These are phyloP conservation scores for Channallabes apus DNA, from an alignment of 2,797 vertebrate genomes.

Conservation along the genomic window DNA sequence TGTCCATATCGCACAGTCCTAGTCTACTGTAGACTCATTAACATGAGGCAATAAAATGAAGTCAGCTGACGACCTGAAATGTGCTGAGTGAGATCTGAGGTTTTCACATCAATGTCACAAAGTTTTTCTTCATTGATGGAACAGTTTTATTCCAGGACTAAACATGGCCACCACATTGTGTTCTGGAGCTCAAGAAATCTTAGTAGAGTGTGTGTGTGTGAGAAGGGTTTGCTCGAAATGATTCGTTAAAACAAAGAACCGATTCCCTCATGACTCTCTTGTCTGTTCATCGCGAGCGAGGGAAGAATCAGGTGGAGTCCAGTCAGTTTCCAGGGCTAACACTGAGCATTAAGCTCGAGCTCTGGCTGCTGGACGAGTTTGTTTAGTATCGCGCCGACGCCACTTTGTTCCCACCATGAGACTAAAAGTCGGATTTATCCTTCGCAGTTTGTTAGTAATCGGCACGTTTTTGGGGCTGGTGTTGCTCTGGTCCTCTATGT, in stretches of 20 bases:
- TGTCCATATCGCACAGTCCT: no score
- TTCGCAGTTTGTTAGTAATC: conserved; percentile 83
- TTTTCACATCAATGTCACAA: no score
- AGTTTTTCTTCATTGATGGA: no score
- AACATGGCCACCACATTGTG: no score
- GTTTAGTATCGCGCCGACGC: not conserved
- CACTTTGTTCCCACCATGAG: conserved; percentile 75
- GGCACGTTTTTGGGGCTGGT: conserved; percentile 86
- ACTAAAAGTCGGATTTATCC: conserved; percentile 86
- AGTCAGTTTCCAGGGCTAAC: conserved; percentile 31
- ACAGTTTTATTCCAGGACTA: no score
- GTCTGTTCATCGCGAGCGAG: conserved; percentile 19
- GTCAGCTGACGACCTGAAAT: no score
- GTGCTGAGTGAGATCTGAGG: no score
- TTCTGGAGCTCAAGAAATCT: no score
- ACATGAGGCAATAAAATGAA: no score
- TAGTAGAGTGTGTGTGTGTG: no score
- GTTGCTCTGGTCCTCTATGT: conserved; percentile 87
- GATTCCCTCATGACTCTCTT: not conserved
- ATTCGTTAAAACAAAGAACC: conserved; percentile 14
- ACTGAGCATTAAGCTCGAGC: conserved; percentile 3
- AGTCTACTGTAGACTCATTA: no score
- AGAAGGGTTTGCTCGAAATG: not conserved
- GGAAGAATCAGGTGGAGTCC: not conserved
- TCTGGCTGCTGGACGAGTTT: not conserved